These are phyloP conservation scores for Dendronephthya gigantea DNA, from an alignment of 64 coral and sea anemone species.

Conservation along the genomic window DNA sequence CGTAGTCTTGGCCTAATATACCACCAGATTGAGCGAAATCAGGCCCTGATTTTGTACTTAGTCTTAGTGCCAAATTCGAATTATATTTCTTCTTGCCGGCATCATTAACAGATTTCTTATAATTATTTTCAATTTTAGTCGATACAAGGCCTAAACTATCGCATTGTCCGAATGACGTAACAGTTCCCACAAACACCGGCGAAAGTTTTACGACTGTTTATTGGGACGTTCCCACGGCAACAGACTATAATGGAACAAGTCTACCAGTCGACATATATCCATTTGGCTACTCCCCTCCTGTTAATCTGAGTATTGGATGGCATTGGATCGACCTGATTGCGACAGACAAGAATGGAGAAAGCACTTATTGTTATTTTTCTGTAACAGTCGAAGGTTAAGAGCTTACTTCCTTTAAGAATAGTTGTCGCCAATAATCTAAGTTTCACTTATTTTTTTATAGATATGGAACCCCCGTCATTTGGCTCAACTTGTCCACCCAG, in stretches of 20 bases:
- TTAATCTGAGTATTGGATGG: background rate
- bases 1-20: too few species aligned
- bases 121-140: background rate
- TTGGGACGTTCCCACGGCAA: background rate
- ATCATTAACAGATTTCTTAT: too few species aligned
- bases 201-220: too few species aligned
- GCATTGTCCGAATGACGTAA: background rate
- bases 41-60: too few species aligned
- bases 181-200: background rate
- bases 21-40: too few species aligned
- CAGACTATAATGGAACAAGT: background rate
- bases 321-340: background rate
- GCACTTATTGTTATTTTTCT: background rate
- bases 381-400: background rate
- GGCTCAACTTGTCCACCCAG: too few species aligned
- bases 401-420: background rate
- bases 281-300: background rate
- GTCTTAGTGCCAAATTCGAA: too few species aligned
- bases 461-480: too few species aligned
- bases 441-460: too few species aligned
- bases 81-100: too few species aligned
- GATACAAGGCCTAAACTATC: background rate
- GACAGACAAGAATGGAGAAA: background rate
- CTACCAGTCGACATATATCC: background rate
- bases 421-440: too few species aligned